Evolutionary conservation across 2,113 vertebrate genomes (phyloP), one percentile per base, ranked within the genome.

Genomic region (Psammodynastes pulverulentus): DNA sequence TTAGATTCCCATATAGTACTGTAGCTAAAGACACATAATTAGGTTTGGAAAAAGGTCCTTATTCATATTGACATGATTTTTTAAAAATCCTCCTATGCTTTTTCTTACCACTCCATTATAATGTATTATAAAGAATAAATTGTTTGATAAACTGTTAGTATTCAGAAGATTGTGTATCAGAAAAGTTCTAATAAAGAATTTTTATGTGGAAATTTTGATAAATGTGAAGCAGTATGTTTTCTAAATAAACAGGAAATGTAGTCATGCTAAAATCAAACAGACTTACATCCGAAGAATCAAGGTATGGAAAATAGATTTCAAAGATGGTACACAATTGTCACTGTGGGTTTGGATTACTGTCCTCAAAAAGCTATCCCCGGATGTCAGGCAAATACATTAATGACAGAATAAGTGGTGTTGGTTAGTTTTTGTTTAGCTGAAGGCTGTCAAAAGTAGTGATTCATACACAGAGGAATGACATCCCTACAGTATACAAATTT

Each of bases 361-460:
- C 53, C 89, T 58, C 91, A 93, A 89, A 92, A 92, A 92, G 58
- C 56, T 87, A 56, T 94, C 87, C 87, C 46, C 39, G 89, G 90
- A 62, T 54, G 90, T 49, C 56, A 88, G 93, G 94, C 92, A 87
- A 88, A 94, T 91, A 90, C 92, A 58, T 95, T 94, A 91, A 88
- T 89, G 58, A 93, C 94, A 93, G 92, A 96, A 87, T 89, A 92
- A 97, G 84, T 34, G 43, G 87, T 94, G 79, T 89, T 94, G 94
- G 10, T 86, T 94, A 67, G 86, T 92, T 1, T 3, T 92, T 96
- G 86, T 94, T 97, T 96, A 95, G 87, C 53, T 92, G 92, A 97
- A 95, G 88, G 6, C 92, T 95, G 52, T 93, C 87, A 95, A 94
- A 94, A 90, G 92, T 91, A 95, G 54, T 87, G n/a, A 89, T 53